Evolutionary conservation across 2,888 invertebrate species (phyloP).

Genomic region (Anarsia innoxiella): DNA sequence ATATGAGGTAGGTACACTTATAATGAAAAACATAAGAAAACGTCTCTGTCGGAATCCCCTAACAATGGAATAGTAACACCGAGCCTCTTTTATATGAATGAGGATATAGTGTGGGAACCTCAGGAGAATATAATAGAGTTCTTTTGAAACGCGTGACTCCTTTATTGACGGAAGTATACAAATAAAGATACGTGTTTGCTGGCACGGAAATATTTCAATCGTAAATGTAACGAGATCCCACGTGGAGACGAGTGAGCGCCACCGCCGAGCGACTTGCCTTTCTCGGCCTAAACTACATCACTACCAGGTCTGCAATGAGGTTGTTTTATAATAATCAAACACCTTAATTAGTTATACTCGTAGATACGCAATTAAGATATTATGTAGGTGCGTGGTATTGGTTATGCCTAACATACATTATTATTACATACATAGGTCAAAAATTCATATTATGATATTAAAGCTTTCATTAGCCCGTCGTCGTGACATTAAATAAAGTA

Average conservation of each 20-base stretch:
- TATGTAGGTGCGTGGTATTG: no score
- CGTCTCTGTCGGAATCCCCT: neutral
- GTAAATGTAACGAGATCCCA: constrained; percentile 39
- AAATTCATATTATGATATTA: no score
- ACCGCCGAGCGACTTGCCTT: no score
- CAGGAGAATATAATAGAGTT: constrained; percentile 27
- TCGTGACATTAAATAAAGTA: no score
- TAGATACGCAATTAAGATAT: no score
- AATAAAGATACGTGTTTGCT: constrained; percentile 32
- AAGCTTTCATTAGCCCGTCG: no score
- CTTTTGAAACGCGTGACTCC: constrained; percentile 25
- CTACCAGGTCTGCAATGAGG: no score
- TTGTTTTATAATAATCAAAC: no score
- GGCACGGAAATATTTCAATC: constrained; percentile 43
- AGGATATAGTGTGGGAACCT: constrained; percentile 9
- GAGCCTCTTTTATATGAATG: constrained; percentile 3
- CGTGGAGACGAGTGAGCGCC: neutral
- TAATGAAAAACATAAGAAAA: neutral
- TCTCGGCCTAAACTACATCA: no score
- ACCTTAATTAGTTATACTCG: no score
- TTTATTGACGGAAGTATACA: constrained; percentile 34
- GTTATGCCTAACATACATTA: no score
- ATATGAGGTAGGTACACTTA: neutral
- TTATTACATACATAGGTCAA: no score
- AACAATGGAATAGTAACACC: constrained; percentile 1